Base-by-base conservation (phyloP, 2,797 vertebrate species). In the Aratinga solstitialis region DNA sequence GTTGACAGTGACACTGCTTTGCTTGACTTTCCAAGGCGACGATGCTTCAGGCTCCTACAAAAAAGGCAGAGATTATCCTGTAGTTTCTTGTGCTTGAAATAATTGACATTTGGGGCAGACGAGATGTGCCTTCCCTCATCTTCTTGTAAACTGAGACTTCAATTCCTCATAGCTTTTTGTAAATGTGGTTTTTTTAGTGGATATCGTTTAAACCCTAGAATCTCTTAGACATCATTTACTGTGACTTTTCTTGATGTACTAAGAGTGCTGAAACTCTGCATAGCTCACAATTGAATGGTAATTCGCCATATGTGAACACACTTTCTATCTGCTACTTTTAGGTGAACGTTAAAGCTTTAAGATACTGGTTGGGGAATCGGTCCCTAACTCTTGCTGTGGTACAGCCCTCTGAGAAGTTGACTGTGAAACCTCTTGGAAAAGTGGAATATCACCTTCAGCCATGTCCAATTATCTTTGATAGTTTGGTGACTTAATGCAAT, bases 401-500 rank as follows among this genome's bases (percentile, higher is more conserved):
- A 10, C 13, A 26, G 62, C 76, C 32, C 62, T 79, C 40, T 96
- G 76, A 59, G 48, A 53, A 77, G 58, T 19, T 36, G 68, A 23
- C 67, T 89, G 45, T 63, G 58, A 83, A 95, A 87, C 23, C 23
- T 94, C 43, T 84, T 61, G 5, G 65, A 72, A 94, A 78, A 87
- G 77, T 9, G 48, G 54, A 86, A 32, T 87, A 50, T 65, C 0
- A 6, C 88, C 75, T 82, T 84, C 65, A 77, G 62, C 54, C 75
- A 21, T 2, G 26, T 69, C 92, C 78, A 69, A 89, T 93, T 85
- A 62, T 67, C 61, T 83, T 9, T 85, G 88, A 71, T 89, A 84
- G 36, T 79, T 85, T 62, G 88, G 78, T 87, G 90, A 90, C 74
- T 93, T 92, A 83, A 96, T 80, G 81, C 0, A 14, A 92, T 94